Percentiles rank a stretch among this genome's conserved stretches.
Conservation (phyloP, 2,888 invertebrate species). For the Conus canariensis region DNA sequence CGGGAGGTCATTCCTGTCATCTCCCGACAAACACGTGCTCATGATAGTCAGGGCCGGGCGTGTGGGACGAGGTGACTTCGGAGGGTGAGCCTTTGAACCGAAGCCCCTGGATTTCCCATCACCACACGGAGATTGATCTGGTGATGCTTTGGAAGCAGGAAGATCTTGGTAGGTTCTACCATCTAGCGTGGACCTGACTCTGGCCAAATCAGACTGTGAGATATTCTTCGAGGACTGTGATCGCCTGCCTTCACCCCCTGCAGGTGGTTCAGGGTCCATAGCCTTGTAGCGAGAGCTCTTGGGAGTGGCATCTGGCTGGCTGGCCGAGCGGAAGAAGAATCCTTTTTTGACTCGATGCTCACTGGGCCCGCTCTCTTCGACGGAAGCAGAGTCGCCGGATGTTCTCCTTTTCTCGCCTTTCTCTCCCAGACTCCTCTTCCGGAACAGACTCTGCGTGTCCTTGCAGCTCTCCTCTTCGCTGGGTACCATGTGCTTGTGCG, state of each 20-base stretch:
- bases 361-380: neutral
- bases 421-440: neutral
- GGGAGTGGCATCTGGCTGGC: neutral
- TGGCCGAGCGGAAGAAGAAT: neutral
- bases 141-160: neutral
- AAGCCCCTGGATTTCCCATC: neutral
- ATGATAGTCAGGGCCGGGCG: neutral
- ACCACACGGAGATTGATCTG: neutral
- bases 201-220: neutral
- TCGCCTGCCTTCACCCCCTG: slow-evolving; percentile 17
- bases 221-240: neutral
- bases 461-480: slow-evolving; percentile 21
- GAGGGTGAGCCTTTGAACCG: neutral
- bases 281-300: neutral
- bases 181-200: neutral
- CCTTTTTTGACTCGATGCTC: slow-evolving; percentile 34
- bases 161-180: neutral
- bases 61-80: neutral
- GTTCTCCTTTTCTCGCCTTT: neutral
- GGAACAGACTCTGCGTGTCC: slow-evolving; percentile 12
- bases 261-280: neutral
- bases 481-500: neutral
- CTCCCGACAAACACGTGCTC: neutral
- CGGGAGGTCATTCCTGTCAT: neutral
- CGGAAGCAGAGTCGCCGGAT: neutral